Base-by-base conservation (phyloP, 64 coral and sea anemone genomes). In the Exaiptasia diaphana region DNA sequence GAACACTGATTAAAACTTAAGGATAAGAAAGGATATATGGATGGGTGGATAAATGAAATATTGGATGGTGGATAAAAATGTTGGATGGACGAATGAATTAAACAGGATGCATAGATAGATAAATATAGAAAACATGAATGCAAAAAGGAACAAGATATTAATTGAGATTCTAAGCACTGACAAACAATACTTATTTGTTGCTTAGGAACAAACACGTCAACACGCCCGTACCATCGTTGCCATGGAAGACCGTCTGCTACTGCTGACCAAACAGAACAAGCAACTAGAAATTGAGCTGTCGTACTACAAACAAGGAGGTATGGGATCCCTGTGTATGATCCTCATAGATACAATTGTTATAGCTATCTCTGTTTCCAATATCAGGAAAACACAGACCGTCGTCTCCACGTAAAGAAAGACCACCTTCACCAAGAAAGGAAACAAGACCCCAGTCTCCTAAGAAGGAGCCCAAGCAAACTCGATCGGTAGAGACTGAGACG, bases 201-300 rank as follows among this genome's bases (percentile, higher is more conserved):
- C 23, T 20, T 53, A 96, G 93, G 93, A 90, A n/a, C 93, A 96
- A 90, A 90, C 93, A 53, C 93, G 82, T 1, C 93, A 96, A 62
- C 93, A 96, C 22, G 87, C 93, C 23, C 77, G 90, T 20, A 96
- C 93, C 5, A 96, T 96, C 14, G 93, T 96, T 7, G 93, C 93
- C 7, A 96, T 96, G 93, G 93, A 96, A 32, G 87, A 96, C 30
- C 56, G 93, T 21, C 36, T 96, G 34, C 69, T 96, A 45, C 77
- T 38, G 26, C 77, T 96, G 2, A 96, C 75, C 10, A 90, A 85
- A 34, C 93, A 96, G n/a, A 90, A 90, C 77, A 85, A 85, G 41
- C 82, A 90, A 26, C 25, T 90, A 9, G 87, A 96, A 27, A 26
- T 83, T 13, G 93, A 96, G 20, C 13, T 80, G 22, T 76, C 82